Evolutionary conservation across 2,888 invertebrate species (phyloP).

Genomic region (Mellilla xanthometata): DNA sequence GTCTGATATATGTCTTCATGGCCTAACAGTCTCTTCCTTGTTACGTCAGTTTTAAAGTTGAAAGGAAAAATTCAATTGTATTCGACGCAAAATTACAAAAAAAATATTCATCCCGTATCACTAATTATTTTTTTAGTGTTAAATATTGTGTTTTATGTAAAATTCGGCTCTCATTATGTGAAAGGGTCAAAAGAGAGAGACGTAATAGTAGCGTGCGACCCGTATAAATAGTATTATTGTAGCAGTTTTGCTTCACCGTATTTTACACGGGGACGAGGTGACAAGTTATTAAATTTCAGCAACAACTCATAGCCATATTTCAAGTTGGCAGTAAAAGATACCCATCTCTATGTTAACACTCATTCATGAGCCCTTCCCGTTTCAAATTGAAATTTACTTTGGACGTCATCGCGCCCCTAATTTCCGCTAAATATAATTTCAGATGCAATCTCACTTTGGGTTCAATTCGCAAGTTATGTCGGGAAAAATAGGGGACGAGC

Average conservation of each 20-base stretch:
- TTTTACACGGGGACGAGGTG: conserved; percentile 8
- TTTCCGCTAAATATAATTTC: conserved; percentile 75
- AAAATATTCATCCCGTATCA: too few relatives aligned
- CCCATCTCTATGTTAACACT: conserved; percentile 41
- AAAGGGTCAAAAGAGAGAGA: not conserved
- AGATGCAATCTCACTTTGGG: conserved; percentile 69
- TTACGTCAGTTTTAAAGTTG: too few relatives aligned
- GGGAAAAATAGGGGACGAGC: conserved; percentile 27
- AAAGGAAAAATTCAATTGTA: too few relatives aligned
- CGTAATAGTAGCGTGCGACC: not conserved
- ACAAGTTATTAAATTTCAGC: conserved; percentile 31
- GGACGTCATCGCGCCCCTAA: conserved; percentile 67
- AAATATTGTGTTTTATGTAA: too few relatives aligned
- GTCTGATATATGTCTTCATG: conserved; percentile 33
- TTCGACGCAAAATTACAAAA: too few relatives aligned
- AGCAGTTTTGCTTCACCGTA: conserved; percentile 5
- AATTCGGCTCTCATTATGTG: too few relatives aligned
- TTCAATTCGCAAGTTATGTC: conserved; percentile 53
- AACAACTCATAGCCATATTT: conserved; percentile 36
- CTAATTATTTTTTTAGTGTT: too few relatives aligned
- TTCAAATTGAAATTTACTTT: conserved; percentile 75
- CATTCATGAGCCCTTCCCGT: conserved; percentile 57
- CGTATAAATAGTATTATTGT: conserved; percentile 5
- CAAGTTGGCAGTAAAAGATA: conserved; percentile 37
- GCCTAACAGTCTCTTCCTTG: too few relatives aligned